A percentile compares a stretch with the other conserved stretches of the same genome.
phyloP scores from a whole-genome alignment of 2,113 vertebrate genomes.

The Acrocephalus arundinaceus region DNA sequence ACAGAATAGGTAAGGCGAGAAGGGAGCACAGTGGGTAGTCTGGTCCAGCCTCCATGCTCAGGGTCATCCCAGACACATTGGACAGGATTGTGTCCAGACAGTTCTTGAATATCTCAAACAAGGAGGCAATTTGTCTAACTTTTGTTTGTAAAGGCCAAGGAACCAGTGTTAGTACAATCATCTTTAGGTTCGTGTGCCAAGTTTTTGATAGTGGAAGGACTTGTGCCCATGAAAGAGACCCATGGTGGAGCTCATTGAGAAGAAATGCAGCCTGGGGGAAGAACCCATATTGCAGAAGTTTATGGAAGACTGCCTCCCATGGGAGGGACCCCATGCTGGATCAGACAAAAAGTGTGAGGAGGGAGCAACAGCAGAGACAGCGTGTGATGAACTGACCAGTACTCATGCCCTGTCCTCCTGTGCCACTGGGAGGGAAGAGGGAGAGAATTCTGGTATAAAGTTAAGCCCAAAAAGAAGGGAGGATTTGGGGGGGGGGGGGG shows the following conservation, averaged over 20 bases:
- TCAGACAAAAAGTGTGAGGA: not conserved
- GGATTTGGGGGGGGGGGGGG: accelerated
- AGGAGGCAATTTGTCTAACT: not conserved
- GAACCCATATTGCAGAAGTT: not conserved
- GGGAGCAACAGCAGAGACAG: not conserved
- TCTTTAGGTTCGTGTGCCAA: not conserved
- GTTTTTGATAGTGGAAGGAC: not conserved
- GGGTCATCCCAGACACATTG: not conserved
- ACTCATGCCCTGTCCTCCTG: too few relatives aligned
- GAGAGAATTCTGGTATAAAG: not conserved
- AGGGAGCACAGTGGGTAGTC: not conserved
- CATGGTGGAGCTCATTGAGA: too few relatives aligned
- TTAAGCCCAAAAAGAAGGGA: not conserved
- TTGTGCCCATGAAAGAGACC: not conserved
- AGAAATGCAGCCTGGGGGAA: not conserved
- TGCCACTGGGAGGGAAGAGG: not conserved
- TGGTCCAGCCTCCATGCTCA: not conserved
- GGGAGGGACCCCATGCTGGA: not conserved
- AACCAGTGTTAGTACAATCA: not conserved
- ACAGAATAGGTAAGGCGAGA: not conserved
- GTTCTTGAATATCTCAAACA: not conserved
- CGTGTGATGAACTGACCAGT: accelerated
- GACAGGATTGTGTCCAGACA: not conserved
- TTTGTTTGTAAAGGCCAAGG: not conserved
- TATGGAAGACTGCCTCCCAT: not conserved